Evolutionary conservation across 2,797 vertebrate genomes (phyloP).

Genomic region (Myiotriccus ornatus): DNA sequence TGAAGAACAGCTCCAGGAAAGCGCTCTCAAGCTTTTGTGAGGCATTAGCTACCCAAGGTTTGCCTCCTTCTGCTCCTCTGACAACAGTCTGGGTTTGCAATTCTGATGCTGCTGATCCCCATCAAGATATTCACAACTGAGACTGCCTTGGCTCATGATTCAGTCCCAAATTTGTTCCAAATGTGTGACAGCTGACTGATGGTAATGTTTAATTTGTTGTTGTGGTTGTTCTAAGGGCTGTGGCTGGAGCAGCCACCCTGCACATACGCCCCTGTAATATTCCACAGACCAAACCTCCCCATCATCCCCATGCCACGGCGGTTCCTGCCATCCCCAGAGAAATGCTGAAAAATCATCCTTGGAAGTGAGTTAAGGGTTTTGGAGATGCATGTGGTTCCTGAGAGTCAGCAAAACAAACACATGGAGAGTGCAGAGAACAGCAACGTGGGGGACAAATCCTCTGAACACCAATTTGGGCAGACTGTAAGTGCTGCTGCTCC

Average conservation of each 20-base stretch:
- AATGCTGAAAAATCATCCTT: background rate
- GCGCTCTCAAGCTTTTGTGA: fast-evolving
- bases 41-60: background rate
- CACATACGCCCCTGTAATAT: background rate
- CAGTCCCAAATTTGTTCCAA: constrained; percentile 10
- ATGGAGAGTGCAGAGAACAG: background rate
- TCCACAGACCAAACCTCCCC: background rate
- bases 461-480: background rate
- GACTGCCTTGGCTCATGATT: background rate
- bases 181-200: background rate
- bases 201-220: background rate
- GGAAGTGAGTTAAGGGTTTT: background rate
- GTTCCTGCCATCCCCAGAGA: background rate
- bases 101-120: background rate
- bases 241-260: background rate
- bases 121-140: background rate
- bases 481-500: background rate
- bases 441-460: background rate
- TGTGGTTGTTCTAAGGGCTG: background rate
- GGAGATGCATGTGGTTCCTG: background rate
- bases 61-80: fast-evolving
- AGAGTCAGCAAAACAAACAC: background rate
- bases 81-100: background rate
- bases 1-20: background rate
- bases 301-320: background rate